Conservation (phyloP, 2,888 invertebrate genomes). For the Spodoptera exigua region DNA sequence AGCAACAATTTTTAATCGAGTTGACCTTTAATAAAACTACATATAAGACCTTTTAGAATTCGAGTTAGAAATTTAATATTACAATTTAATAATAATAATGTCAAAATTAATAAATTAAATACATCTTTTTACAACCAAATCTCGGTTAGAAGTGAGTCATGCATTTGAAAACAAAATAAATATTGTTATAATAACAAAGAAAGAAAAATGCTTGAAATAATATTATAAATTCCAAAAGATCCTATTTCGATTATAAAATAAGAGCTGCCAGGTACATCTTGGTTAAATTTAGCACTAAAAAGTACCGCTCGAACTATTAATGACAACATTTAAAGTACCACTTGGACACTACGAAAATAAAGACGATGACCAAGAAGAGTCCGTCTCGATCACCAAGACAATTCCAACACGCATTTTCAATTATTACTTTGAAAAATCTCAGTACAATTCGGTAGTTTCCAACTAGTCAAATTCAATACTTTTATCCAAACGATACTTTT, state of each 20-base stretch:
- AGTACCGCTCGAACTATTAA: constrained; percentile 14
- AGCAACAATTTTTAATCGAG: too few relatives aligned
- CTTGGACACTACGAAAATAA: neutral
- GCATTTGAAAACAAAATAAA: too few relatives aligned
- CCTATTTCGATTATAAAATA: constrained; percentile 24
- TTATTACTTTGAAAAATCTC: too few relatives aligned
- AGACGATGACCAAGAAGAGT: too few relatives aligned
- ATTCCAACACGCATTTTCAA: too few relatives aligned
- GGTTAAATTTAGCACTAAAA: constrained; percentile 25
- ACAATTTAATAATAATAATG: constrained; percentile 22
- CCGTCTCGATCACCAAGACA: too few relatives aligned
- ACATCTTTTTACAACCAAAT: neutral
- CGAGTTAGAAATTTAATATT: constrained; percentile 16
- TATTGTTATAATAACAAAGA: too few relatives aligned
- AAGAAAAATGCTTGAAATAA: neutral
- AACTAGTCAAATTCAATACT: too few relatives aligned
- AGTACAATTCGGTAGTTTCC: too few relatives aligned
- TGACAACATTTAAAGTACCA: constrained; percentile 18
- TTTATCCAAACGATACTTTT: too few relatives aligned
- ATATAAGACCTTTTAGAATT: constrained; percentile 47
- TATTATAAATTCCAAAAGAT: constrained; percentile 31
- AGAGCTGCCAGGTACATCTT: constrained; percentile 41
- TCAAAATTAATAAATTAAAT: constrained; percentile 10
- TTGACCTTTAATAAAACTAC: constrained; percentile 4
- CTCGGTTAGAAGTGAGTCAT: too few relatives aligned